A percentile compares a stretch with the other conserved stretches of the same genome.
phyloP scores from a whole-genome alignment of 2,888 invertebrate genomes.

The Leucozona laternaria region DNA sequence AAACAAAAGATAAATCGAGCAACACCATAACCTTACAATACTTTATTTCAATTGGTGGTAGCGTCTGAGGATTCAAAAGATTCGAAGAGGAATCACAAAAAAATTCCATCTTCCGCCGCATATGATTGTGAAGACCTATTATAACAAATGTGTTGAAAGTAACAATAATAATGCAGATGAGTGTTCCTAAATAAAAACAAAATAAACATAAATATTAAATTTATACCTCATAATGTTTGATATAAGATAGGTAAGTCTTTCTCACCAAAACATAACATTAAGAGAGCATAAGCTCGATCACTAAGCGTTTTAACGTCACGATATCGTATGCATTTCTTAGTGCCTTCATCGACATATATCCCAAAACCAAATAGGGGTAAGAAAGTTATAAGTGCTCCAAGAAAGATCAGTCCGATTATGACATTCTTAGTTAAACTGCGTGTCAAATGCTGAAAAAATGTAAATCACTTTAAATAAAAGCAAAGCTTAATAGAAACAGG shows the following conservation, averaged over 20 bases:
- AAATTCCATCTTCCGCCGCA: conserved; percentile 79
- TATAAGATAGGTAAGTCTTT: no score
- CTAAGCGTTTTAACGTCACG: conserved; percentile 87
- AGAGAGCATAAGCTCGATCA: conserved; percentile 90
- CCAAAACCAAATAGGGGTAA: conserved; percentile 91
- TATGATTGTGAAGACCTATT: conserved; percentile 86
- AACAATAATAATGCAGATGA: conserved; percentile 90
- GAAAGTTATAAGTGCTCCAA: conserved; percentile 88
- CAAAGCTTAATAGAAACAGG: neutral
- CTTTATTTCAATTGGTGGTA: conserved; percentile 87
- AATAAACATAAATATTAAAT: conserved; percentile 77
- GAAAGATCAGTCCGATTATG: conserved; percentile 87
- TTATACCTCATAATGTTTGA: no score
- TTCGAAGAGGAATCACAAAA: conserved; percentile 82
- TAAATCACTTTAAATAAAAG: neutral
- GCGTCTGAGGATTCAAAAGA: neutral
- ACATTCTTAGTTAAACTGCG: conserved; percentile 89
- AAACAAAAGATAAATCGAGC: conserved; percentile 91
- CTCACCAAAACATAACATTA: conserved; percentile 91
- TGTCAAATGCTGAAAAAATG: conserved; percentile 91
- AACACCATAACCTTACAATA: conserved; percentile 93
- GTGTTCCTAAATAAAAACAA: conserved; percentile 85
- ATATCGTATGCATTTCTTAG: conserved; percentile 88
- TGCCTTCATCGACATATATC: conserved; percentile 87
- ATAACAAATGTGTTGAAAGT: conserved; percentile 93